Base-by-base conservation (phyloP, 1,140 invertebrate genomes). In the Andrena cerasifolii region DNA sequence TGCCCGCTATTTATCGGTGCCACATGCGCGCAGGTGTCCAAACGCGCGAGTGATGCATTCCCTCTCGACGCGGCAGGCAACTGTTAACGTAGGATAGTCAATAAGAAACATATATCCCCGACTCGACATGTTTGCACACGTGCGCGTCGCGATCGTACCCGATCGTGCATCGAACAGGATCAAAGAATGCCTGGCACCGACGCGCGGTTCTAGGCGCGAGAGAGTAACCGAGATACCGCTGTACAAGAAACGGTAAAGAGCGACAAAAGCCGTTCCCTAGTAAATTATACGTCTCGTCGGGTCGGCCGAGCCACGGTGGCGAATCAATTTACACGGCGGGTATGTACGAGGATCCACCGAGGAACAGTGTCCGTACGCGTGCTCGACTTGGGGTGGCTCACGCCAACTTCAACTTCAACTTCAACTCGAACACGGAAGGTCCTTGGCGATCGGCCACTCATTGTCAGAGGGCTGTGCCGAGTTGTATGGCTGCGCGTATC, bases 401-500 rank as follows among this genome's bases (percentile, higher is more conserved):
- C 12, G 68, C 62, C 33, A n/a, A 14, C 28, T 0, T 28, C 24
- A 6, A 12, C 12, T 12, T n/a, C 1, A 4, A 6, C 24, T 47
- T 43, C 54, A 49, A n/a, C 58, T 68, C 54, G 59, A 31, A 31
- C 49, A 40, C 49, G 65, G 31, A 28, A 68, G 71, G 31, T 78
- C 47, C 76, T 78, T 58, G 33, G 47, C 56, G 49, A 74, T 56
- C 33, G n/a, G 28, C 16, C 33, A 53, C n/a, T n/a, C n/a, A n/a
- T n/a, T n/a, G n/a, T n/a, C n/a, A 45, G 28, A 33, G 76, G 59
- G n/a, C 16, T 53, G 36, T 14, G 62, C 6, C 28, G 43, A 61
- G 63, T 90, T 85, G 62, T 89, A 89, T 54, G 89, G 89, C 86
- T 90, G 87, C 89, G 59, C 82, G 72, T 89, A 88, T 90, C 88